Evolutionary conservation across 2,888 invertebrate species (phyloP).

Genomic region (Zonitis immaculata): DNA sequence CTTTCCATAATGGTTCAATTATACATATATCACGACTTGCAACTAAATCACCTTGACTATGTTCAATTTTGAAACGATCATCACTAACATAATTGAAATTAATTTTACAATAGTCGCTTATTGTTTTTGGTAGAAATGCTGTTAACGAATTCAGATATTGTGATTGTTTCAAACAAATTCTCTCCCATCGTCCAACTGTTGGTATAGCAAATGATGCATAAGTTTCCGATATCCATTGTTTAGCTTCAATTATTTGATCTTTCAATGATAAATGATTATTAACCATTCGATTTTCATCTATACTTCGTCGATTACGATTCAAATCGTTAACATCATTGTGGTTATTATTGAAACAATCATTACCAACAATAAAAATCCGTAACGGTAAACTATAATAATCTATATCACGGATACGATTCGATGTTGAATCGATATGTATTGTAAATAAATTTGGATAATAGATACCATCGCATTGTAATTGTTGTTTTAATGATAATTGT

Average conservation of each 20-base stretch:
- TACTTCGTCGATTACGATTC: constrained; percentile 16
- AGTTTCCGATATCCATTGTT: constrained; percentile 82
- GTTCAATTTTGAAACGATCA: constrained; percentile 64
- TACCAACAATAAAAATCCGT: constrained; percentile 68
- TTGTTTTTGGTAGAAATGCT: constrained; percentile 71
- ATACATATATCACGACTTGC: constrained; percentile 75
- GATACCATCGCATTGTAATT: constrained; percentile 72
- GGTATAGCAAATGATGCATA: constrained; percentile 85
- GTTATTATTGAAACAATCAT: constrained; percentile 62
- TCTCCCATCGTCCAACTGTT: constrained; percentile 72
- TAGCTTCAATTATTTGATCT: constrained; percentile 68
- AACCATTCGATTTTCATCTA: constrained; percentile 35
- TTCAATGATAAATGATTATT: constrained; percentile 57
- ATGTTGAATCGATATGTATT: constrained; percentile 80
- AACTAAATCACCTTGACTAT: constrained; percentile 74
- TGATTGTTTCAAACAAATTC: constrained; percentile 73
- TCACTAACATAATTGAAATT: constrained; percentile 77
- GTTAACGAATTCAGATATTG: constrained; percentile 75
- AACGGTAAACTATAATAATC: constrained; percentile 80
- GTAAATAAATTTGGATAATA: constrained; percentile 82
- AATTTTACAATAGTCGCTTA: constrained; percentile 68
- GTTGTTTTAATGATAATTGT: constrained; percentile 66
- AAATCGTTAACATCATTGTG: constrained; percentile 34
- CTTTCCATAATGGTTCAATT: constrained; percentile 77
- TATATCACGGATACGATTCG: constrained; percentile 70